These are phyloP conservation scores for Rugalucina vietnamica DNA, from an alignment of 2,888 invertebrate species.

Conservation along the genomic window DNA sequence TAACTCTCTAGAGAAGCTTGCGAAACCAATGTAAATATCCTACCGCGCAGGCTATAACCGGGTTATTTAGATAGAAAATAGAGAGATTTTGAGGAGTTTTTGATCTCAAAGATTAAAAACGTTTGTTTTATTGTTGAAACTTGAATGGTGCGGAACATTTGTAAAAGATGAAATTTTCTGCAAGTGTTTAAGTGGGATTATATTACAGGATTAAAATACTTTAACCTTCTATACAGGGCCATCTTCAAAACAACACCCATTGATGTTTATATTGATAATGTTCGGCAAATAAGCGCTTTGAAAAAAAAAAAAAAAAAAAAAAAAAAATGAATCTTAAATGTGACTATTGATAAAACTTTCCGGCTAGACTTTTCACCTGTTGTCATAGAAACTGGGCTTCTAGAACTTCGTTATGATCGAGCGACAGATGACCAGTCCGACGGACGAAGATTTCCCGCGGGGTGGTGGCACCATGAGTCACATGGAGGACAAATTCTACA, in stretches of 20 bases:
- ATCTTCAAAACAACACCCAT: background rate
- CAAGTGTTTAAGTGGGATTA: slow-evolving; percentile 11
- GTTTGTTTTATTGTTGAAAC: slow-evolving; percentile 14
- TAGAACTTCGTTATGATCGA: background rate
- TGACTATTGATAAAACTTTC: too few relatives aligned
- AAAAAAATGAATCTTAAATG: too few relatives aligned
- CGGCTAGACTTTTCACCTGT: too few relatives aligned
- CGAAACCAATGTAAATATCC: slow-evolving; percentile 14
- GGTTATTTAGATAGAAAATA: slow-evolving; percentile 8
- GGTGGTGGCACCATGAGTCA: background rate
- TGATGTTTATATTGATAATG: background rate
- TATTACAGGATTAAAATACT: background rate
- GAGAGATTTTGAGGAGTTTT: slow-evolving; percentile 12
- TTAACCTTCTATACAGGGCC: background rate
- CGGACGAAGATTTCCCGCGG: background rate
- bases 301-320: too few relatives aligned
- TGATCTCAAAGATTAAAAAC: slow-evolving; percentile 1
- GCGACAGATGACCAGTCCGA: background rate
- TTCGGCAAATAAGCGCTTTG: background rate
- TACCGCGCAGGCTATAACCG: background rate
- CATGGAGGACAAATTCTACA: background rate
- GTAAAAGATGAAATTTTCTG: slow-evolving; percentile 10
- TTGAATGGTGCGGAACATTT: background rate
- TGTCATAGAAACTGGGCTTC: too few relatives aligned
- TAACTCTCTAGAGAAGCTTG: slow-evolving; percentile 10